phyloP scores from a whole-genome alignment of 2,888 invertebrate genomes.

The Automeris io region DNA sequence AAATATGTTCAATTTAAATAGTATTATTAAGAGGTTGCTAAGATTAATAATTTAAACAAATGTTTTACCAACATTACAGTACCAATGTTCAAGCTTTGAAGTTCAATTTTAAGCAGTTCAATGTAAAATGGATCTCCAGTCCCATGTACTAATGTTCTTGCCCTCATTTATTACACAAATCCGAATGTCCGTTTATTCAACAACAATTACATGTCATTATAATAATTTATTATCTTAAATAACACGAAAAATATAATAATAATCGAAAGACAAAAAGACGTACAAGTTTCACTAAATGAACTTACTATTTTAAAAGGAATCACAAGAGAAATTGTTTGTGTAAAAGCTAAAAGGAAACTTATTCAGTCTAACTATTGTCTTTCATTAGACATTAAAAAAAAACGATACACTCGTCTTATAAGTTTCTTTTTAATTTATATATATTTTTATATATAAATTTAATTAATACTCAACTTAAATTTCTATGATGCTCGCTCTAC shows the following conservation, averaged over 20 bases:
- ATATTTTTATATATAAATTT: too few species aligned
- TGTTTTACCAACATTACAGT: too few species aligned
- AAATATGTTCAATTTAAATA: too few species aligned
- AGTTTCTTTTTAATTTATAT: constrained; percentile 28
- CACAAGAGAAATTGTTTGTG: constrained; percentile 38
- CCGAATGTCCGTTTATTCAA: constrained; percentile 45
- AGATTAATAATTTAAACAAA: too few species aligned
- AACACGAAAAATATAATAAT: constrained; percentile 31
- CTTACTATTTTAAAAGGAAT: constrained; percentile 46
- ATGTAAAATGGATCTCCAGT: too few species aligned
- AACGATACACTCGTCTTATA: constrained; percentile 38
- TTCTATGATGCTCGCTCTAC: constrained; percentile 32
- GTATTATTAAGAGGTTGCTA: too few species aligned
- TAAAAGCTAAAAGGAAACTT: constrained; percentile 55
- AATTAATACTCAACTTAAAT: constrained; percentile 65
- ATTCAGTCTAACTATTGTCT: constrained; percentile 73
- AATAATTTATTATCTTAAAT: constrained; percentile 57
- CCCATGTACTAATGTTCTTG: too few species aligned
- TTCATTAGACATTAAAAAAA: constrained; percentile 58
- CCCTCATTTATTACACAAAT: constrained; percentile 14
- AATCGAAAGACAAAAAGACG: constrained; percentile 37
- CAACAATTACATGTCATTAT: constrained; percentile 55
- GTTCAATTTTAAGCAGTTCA: too few species aligned
- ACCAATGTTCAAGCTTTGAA: too few species aligned
- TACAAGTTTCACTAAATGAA: constrained; percentile 39